These are phyloP conservation scores for Hybognathus amarus DNA, from an alignment of 2,797 vertebrate species.

Conservation along the genomic window DNA sequence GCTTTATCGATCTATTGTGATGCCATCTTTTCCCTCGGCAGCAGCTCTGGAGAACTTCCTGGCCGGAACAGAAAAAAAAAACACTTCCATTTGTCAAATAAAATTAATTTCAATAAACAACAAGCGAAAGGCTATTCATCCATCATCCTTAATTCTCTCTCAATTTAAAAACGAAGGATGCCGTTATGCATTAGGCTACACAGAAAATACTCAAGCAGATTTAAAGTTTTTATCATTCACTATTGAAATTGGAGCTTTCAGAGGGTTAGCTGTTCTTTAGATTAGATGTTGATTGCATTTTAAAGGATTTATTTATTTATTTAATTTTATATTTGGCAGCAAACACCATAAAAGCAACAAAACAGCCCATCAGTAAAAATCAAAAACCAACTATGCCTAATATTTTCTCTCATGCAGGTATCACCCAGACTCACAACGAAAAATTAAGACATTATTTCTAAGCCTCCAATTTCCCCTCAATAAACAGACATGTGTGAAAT, in stretches of 20 bases:
- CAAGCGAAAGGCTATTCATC: constrained; percentile 16
- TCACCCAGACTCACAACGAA: constrained; percentile 11
- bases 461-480: constrained; percentile 21
- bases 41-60: constrained; percentile 25
- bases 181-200: not conserved
- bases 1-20: constrained; percentile 55
- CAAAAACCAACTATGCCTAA: not conserved
- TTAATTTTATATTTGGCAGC: not conserved
- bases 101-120: constrained; percentile 28
- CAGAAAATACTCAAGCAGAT: not conserved
- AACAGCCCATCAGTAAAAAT: not conserved
- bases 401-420: not conserved
- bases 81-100: constrained; percentile 46
- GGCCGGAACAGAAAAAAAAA: constrained; percentile 38
- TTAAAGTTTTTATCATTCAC: not conserved
- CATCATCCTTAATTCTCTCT: constrained; percentile 34
- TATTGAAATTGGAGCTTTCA: not conserved
- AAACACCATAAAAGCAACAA: not conserved
- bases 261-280: not conserved
- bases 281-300: not conserved
- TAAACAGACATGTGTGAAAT: constrained; percentile 22
- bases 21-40: constrained; percentile 34
- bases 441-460: constrained; percentile 33
- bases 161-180: not conserved
- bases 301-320: not conserved